phyloP scores from a whole-genome alignment of 2,113 vertebrate genomes.

The Leptosomus discolor region DNA sequence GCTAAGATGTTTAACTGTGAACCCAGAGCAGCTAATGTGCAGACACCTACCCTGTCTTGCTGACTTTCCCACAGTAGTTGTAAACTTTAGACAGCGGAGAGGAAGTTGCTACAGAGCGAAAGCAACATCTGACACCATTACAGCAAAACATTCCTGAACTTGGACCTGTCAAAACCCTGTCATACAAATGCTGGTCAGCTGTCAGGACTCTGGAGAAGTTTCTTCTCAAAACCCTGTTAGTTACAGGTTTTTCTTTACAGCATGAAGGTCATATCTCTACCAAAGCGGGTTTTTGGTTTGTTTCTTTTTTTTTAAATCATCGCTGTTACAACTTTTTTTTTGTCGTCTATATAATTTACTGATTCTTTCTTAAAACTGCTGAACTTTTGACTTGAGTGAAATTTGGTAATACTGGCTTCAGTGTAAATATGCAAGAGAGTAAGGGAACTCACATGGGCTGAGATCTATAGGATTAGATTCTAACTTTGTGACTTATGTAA shows the following conservation, averaged over 20 bases:
- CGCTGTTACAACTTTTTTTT: not conserved
- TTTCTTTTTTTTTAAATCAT: not conserved
- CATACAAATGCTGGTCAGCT: not conserved
- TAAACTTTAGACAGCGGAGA: not conserved
- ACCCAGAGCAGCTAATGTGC: not conserved
- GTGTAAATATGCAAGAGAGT: not conserved
- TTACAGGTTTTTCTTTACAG: not conserved
- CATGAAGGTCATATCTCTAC: not conserved
- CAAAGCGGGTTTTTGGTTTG: not conserved
- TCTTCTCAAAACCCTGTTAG: not conserved
- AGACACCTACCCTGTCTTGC: not conserved
- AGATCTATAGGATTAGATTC: not conserved
- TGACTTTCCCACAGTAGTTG: not conserved
- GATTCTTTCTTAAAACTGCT: not conserved
- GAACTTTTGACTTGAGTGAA: not conserved
- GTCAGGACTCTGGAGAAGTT: not conserved
- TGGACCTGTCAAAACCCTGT: not conserved
- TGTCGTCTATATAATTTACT: not conserved
- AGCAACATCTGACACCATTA: not conserved
- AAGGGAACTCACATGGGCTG: not conserved
- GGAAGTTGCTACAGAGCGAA: not conserved
- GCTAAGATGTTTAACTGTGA: not conserved
- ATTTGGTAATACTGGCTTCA: not conserved
- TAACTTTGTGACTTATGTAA: not conserved
- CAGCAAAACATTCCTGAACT: not conserved